Evolutionary conservation across 2,888 invertebrate species (phyloP), one percentile per base, ranked within the genome.

Genomic region (Melanostoma scalare): DNA sequence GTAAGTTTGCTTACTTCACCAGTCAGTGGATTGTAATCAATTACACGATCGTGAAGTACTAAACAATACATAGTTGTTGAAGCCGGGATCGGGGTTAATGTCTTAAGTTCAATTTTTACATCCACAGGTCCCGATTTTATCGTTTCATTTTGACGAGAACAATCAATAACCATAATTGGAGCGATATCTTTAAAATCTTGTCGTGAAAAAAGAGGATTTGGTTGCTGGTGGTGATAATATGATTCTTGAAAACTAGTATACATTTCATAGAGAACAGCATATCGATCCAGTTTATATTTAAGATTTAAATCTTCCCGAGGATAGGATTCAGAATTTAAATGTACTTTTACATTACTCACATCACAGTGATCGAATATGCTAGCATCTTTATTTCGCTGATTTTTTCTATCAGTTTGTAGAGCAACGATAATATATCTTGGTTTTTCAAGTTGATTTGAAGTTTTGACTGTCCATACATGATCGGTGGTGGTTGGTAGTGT

Each of bases 371-470:
- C 63, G 9, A 85, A 86, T 75, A 10, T 68, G 10, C 61, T 73
- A 4, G 56, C 88, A 84, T 89, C 85, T 53, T 63, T 85, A 4
- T 10, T 38, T 48, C 73, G 60, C 35, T 86, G 75, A 85, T 88
- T 88, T 87, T 89, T 90, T 82, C 88, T 85, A 67, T 88, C 85
- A n/a, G 89, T 90, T 87, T 91, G 90, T 55, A 90, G 88, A 8
- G 87, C 90, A 30, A 90, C 48, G 52, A 91, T 88, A 20, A 91
- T 78, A 84, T 86, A 91, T 61, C 90, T 78, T 1, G 90, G 90
- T 86, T 89, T 90, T 86, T 90, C 90, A 48, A 90, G 74, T 68
- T 87, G 87, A 9, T 86, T 86, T 4, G 88, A 85, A 20, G 89
- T 89, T 85, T 89, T 89, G 4, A 89, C 85, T n/a, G 87, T 82